These are phyloP conservation scores for Caenorhabditis macrosperma DNA, from an alignment of 2,888 invertebrate species.

Conservation along the genomic window DNA sequence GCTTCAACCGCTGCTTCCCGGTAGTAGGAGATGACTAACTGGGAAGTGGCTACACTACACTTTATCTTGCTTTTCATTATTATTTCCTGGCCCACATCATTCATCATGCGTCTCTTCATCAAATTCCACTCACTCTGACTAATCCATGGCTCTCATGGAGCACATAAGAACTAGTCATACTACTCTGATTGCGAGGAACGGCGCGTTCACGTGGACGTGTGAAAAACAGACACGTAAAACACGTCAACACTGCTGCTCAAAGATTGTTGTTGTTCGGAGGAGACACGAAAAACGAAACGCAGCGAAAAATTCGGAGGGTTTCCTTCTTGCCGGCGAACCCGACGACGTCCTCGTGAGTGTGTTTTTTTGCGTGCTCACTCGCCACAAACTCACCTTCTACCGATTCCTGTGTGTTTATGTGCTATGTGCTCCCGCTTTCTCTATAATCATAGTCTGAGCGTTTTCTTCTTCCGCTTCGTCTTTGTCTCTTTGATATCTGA, in stretches of 20 bases:
- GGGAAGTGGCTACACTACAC: too few relatives aligned
- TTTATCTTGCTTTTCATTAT: too few relatives aligned
- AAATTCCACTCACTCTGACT: too few relatives aligned
- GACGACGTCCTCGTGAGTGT: not conserved
- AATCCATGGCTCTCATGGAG: not conserved
- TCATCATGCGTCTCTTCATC: too few relatives aligned
- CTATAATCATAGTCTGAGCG: not conserved
- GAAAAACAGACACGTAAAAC: slow-evolving; percentile 11
- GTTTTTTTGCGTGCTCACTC: not conserved
- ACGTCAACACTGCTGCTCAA: slow-evolving; percentile 10
- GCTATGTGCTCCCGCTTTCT: not conserved
- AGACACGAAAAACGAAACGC: not conserved
- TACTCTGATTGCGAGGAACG: slow-evolving; percentile 1
- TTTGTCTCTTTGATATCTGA: too few relatives aligned
- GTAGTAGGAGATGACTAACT: too few relatives aligned
- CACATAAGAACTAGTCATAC: too few relatives aligned
- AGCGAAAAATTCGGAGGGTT: slow-evolving; percentile 1
- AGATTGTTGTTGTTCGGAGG: slow-evolving; percentile 4
- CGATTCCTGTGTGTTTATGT: not conserved
- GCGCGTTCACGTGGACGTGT: slow-evolving; percentile 24
- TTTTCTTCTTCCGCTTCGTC: too few relatives aligned
- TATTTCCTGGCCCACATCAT: too few relatives aligned
- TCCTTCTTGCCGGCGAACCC: not conserved
- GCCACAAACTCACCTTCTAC: slow-evolving; percentile 1
- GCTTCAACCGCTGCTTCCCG: too few relatives aligned